Conservation (phyloP, 1,140 invertebrate genomes). For the Lordiphosa stackelbergi region DNA sequence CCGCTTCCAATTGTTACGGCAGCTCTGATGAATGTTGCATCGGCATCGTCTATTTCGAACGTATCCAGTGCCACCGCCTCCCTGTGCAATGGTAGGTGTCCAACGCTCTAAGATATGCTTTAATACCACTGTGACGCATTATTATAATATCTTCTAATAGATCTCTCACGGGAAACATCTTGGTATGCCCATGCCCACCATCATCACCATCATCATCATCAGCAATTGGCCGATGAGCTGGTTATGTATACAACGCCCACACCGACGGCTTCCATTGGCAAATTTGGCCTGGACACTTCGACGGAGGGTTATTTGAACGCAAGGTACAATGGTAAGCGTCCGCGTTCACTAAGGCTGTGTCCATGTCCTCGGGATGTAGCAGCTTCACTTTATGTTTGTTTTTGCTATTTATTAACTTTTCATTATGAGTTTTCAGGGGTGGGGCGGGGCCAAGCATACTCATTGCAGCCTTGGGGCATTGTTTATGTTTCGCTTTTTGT, state of each 20-base stretch:
- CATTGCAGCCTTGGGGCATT: conserved; percentile 34
- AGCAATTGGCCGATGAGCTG: conserved; percentile 63
- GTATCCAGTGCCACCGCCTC: conserved; percentile 31
- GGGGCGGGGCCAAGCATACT: not conserved
- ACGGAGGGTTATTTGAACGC: conserved; percentile 76
- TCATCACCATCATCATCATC: conserved; percentile 63
- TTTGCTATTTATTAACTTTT: conserved; percentile 67
- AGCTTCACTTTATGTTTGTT: conserved; percentile 47
- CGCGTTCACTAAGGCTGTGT: conserved; percentile 27
- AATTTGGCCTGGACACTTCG: conserved; percentile 71
- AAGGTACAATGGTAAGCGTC: conserved; percentile 77
- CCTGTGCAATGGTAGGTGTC: conserved; percentile 51
- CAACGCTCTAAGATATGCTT: no score
- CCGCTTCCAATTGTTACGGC: conserved; percentile 37
- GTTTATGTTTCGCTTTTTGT: conserved; percentile 52
- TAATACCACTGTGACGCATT: no score
- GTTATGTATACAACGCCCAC: conserved; percentile 69
- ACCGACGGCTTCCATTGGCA: conserved; percentile 61
- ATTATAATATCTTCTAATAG: conserved; percentile 18
- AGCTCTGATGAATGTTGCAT: conserved; percentile 49
- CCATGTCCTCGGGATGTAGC: conserved; percentile 38
- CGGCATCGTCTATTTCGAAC: conserved; percentile 22
- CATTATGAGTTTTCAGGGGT: conserved; percentile 50
- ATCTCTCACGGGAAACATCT: conserved; percentile 66
- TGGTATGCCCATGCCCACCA: conserved; percentile 73